Evolutionary conservation across 2,113 vertebrate species (phyloP).

Genomic region (Cebus imitator): DNA sequence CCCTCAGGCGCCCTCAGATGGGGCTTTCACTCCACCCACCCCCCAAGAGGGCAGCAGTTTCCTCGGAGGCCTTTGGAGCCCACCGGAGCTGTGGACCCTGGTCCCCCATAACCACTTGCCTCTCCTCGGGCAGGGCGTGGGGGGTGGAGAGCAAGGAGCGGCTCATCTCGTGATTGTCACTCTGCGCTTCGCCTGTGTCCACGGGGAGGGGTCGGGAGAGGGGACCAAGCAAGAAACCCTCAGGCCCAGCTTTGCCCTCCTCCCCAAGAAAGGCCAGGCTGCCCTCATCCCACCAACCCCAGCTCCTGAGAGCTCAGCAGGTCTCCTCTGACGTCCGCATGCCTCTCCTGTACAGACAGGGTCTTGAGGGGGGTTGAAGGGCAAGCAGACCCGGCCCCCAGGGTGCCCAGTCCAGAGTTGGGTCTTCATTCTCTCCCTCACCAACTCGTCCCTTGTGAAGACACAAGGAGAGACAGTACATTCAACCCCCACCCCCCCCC

Average conservation of each 20-base stretch:
- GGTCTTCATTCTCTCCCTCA: not conserved
- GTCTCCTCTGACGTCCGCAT: not conserved
- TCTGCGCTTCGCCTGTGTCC: not conserved
- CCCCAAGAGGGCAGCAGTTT: not conserved
- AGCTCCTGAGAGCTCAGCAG: too few species aligned
- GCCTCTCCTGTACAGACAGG: not conserved
- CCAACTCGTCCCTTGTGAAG: not conserved
- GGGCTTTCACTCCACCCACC: not conserved
- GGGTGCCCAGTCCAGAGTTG: not conserved
- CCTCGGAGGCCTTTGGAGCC: not conserved
- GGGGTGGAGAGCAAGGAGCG: not conserved
- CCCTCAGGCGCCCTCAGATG: not conserved
- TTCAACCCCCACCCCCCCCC: not conserved
- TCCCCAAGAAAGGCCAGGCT: not conserved
- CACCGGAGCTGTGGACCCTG: not conserved
- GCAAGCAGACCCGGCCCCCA: not conserved
- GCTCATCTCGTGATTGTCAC: not conserved
- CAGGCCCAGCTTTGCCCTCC: not conserved
- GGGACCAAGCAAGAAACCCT: not conserved
- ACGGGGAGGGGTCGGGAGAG: accelerated
- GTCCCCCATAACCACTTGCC: not conserved
- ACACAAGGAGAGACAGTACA: not conserved
- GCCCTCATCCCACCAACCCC: not conserved
- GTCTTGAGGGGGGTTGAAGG: not conserved
- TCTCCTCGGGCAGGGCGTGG: accelerated